phyloP scores from a whole-genome alignment of 2,888 invertebrate genomes.

The Lasius platythorax region DNA sequence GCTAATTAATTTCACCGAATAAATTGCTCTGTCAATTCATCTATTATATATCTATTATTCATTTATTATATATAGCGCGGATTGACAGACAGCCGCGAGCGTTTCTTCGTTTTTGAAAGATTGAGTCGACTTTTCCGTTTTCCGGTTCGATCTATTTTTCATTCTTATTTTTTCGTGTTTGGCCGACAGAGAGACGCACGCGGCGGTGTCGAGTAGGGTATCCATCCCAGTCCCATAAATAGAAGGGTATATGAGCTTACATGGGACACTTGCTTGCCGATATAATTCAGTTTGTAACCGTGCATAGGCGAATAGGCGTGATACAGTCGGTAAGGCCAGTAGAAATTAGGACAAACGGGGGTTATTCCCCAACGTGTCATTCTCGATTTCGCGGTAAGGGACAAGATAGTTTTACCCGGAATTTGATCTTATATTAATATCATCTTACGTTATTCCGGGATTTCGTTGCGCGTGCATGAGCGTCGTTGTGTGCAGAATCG shows the following conservation, averaged over 20 bases:
- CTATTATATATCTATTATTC: background rate
- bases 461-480: background rate
- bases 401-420: background rate
- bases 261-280: background rate
- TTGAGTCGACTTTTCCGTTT: background rate
- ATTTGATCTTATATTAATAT: conserved; percentile 30
- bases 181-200: background rate
- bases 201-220: background rate
- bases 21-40: background rate
- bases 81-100: background rate
- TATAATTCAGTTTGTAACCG: conserved; percentile 6
- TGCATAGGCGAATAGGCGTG: background rate
- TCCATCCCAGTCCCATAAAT: background rate
- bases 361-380: conserved; percentile 5
- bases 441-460: background rate
- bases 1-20: background rate
- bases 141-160: background rate
- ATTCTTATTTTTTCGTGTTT: background rate
- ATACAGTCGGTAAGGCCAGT: background rate
- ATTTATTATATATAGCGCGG: no score
- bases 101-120: background rate
- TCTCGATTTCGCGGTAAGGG: conserved; percentile 21
- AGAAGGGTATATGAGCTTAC: background rate
- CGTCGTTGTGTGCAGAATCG: background rate
- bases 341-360: conserved; percentile 38